A percentile compares a stretch with the other conserved stretches of the same genome.
Evolutionary conservation across 2,888 invertebrate species (phyloP).

Genomic region (Hypomecis punctinalis): DNA sequence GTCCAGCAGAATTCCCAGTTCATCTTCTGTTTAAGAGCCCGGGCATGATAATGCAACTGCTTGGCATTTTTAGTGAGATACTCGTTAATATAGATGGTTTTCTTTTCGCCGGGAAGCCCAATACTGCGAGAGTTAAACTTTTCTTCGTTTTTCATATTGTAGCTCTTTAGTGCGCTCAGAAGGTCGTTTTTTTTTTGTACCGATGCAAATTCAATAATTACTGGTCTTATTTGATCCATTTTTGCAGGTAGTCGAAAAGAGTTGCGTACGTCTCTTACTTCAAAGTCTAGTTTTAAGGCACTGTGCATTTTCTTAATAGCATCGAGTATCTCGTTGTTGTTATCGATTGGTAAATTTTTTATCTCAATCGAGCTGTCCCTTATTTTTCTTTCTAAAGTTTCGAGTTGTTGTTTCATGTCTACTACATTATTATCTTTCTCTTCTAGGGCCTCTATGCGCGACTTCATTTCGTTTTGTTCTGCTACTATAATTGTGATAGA

Average conservation of each 20-base stretch:
- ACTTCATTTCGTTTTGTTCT: constrained; percentile 8
- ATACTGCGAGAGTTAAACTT: not conserved
- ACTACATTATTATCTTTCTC: not conserved
- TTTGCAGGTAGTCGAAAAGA: constrained; percentile 6
- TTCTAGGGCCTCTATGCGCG: not conserved
- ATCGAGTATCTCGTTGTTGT: not conserved
- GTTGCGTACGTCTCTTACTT: constrained; percentile 3
- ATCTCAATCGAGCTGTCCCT: constrained; percentile 1
- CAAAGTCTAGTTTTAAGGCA: constrained; percentile 3
- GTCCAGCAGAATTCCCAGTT: constrained; percentile 12
- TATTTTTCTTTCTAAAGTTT: constrained; percentile 4
- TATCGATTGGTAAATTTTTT: constrained; percentile 4
- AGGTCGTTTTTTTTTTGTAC: not conserved
- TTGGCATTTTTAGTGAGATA: constrained; percentile 6
- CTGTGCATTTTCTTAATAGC: constrained; percentile 1
- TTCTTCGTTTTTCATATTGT: not conserved
- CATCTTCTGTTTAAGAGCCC: constrained; percentile 3
- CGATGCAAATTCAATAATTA: constrained; percentile 1
- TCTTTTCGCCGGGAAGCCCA: constrained; percentile 1
- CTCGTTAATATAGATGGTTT: constrained; percentile 6
- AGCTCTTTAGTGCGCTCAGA: not conserved
- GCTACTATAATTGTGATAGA: not conserved
- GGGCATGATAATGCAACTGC: constrained; percentile 5
- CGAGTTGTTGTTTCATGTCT: not conserved
- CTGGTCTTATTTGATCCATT: not conserved